Base-by-base conservation (phyloP, 2,797 vertebrate genomes). In the Florisuga fusca region DNA sequence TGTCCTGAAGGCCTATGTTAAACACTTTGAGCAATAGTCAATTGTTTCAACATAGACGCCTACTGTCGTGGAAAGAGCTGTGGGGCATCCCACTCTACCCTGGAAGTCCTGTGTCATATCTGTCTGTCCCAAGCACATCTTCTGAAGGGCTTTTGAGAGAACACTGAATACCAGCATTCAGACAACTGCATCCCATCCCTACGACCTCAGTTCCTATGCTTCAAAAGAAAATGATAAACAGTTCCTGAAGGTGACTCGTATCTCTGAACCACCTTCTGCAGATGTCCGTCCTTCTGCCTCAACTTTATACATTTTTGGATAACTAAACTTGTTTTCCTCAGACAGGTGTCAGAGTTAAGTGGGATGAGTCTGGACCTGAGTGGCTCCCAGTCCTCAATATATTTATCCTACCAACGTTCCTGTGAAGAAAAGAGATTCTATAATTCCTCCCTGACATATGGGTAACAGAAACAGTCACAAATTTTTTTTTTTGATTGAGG, bases 381-480 rank as follows among this genome's bases (percentile, higher is more conserved):
- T 63, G 38, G 31, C 27, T 94, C 63, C 25, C 38, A 78, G 59
- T 90, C 66, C 59, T 76, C 84, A 48, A 19, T 41, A 55, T 96
- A 95, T 95, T 96, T 96, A 93, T 92, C 95, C 92, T 95, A 92
- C 71, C 92, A 96, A 51, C 0, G 0, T 89, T 93, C 84, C 91
- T 96, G 95, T 82, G 78, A 95, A 87, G 45, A 78, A 87, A 93
- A 59, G 71, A 90, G 27, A 69, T 93, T 84, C 53, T 95, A 36
- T 95, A 95, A 90, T 90, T 90, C 87, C 74, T 89, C 25, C 12
- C 21, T 89, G 78, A 84, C 94, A 96, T 93, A 94, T 93, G 92
- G 87, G 75, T 31, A 92, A 71, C 48, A 73, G 89, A 84, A 94
- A 94, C 67, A 96, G 87, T 90, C 88, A 92, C 0, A 69, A 63